Percentiles rank a stretch among this genome's conserved stretches.
Conservation (phyloP, 1,140 invertebrate species). For the Laodelphax striatellus region DNA sequence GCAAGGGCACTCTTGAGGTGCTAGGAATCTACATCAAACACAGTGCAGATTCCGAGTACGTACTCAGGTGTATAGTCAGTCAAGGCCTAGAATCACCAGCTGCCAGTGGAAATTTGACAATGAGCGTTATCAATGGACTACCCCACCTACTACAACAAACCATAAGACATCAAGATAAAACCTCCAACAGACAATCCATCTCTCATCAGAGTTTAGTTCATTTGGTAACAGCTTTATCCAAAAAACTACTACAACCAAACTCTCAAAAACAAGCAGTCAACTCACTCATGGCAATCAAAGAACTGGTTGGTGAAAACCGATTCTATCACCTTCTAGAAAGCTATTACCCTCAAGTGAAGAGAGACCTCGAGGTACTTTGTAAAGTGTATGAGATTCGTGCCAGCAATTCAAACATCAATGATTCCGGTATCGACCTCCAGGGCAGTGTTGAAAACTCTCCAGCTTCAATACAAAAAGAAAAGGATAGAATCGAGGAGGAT, state of each 20-base stretch:
- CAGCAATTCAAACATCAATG: conserved; percentile 14
- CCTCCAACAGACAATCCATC: conserved; percentile 7
- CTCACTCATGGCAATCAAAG: conserved; percentile 50
- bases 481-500: conserved; percentile 13
- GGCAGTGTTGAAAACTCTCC: conserved; percentile 5
- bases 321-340: conserved; percentile 41
- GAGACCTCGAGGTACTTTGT: conserved; percentile 52
- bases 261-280: conserved; percentile 56
- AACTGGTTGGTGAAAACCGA: conserved; percentile 46
- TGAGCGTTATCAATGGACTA: conserved; percentile 28
- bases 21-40: conserved; percentile 51
- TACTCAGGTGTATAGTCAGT: conserved; percentile 46
- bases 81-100: conserved; percentile 41
- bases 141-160: conserved; percentile 29
- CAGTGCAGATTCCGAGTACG: conserved; percentile 40
- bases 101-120: conserved; percentile 17
- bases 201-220: conserved; percentile 23
- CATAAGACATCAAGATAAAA: conserved; percentile 21
- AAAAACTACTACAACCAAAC: conserved; percentile 48
- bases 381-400: conserved; percentile 44
- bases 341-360: conserved; percentile 39
- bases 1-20: conserved; percentile 59
- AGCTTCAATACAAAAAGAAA: conserved; percentile 2
- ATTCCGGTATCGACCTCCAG: conserved; percentile 25
- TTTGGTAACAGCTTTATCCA: conserved; percentile 42